Conservation (phyloP, 2,888 invertebrate species). For the Ctena decussata region DNA sequence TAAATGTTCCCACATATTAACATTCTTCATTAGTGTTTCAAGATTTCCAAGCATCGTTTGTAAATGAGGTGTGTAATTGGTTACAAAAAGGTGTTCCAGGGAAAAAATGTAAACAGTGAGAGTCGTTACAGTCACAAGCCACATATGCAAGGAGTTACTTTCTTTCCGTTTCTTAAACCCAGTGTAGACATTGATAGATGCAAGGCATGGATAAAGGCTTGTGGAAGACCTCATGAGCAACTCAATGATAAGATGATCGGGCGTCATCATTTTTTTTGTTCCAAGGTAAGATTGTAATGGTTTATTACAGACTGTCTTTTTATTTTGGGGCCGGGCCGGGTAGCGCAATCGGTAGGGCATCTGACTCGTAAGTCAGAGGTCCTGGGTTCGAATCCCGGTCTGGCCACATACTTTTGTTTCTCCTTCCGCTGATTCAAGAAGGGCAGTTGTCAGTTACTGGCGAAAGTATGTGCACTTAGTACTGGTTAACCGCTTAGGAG, state of each 20-base stretch:
- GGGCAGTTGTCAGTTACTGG: neutral
- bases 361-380: neutral
- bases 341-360: neutral
- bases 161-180: neutral
- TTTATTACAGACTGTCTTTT: neutral
- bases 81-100: neutral
- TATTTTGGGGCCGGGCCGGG: no score
- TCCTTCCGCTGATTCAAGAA: no score
- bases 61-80: neutral
- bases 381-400: no score
- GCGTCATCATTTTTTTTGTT: neutral
- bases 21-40: neutral
- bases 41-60: neutral
- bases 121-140: neutral
- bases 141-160: neutral
- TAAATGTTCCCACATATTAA: neutral
- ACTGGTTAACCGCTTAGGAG: no score
- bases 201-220: no score
- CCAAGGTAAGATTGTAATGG: neutral
- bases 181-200: no score
- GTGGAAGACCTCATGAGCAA: no score
- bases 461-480: no score
- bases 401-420: no score
- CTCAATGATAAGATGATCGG: neutral
- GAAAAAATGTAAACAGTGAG: neutral